These are phyloP conservation scores for Habrosyne pyritoides DNA, from an alignment of 2,888 invertebrate genomes.

Conservation along the genomic window DNA sequence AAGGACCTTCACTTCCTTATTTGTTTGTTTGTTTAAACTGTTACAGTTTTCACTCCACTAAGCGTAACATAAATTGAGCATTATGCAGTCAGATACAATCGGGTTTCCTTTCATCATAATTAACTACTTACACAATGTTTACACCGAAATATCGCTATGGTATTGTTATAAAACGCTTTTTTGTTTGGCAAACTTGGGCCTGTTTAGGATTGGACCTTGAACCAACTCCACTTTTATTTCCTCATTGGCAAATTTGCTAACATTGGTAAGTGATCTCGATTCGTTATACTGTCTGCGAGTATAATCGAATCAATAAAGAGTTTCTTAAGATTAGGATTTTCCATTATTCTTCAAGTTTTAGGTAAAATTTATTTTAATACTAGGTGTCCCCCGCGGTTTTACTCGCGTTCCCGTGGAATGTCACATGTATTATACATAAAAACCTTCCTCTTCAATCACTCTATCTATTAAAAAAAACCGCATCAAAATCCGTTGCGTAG, in stretches of 20 bases:
- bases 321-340: constrained; percentile 7
- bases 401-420: too few species aligned
- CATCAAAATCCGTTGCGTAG: too few species aligned
- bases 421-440: too few species aligned
- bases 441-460: too few species aligned
- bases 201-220: constrained; percentile 59
- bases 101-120: constrained; percentile 29
- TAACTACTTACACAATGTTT: constrained; percentile 32
- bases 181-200: constrained; percentile 27
- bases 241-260: constrained; percentile 54
- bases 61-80: constrained; percentile 53
- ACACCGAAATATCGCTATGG: constrained; percentile 14
- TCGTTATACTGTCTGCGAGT: constrained; percentile 4
- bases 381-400: too few species aligned
- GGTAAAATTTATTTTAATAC: constrained; percentile 11
- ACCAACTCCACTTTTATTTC: constrained; percentile 69
- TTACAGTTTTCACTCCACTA: constrained; percentile 42
- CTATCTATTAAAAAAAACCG: too few species aligned
- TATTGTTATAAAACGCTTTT: constrained; percentile 15
- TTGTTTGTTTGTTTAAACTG: constrained; percentile 29
- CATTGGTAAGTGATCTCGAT: constrained; percentile 18
- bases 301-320: constrained; percentile 19
- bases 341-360: constrained; percentile 7
- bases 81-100: constrained; percentile 52
- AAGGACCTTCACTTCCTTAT: constrained; percentile 71